Conservation (phyloP, 2,113 vertebrate species). For the Pandion haliaetus region DNA sequence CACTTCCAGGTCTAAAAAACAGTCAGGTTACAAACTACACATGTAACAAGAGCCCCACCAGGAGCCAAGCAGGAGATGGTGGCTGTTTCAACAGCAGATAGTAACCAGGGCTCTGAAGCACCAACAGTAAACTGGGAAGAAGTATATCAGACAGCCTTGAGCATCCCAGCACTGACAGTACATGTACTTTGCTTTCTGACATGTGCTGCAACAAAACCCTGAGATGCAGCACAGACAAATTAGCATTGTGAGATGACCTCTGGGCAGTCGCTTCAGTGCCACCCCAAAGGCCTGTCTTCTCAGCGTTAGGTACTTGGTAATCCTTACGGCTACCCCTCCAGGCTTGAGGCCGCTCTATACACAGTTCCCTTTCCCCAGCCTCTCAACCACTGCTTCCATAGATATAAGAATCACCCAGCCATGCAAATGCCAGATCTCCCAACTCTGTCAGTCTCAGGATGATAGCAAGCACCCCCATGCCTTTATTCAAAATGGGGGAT, state of each 20-base stretch:
- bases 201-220: accelerated
- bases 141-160: too few species aligned
- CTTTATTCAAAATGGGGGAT: not conserved
- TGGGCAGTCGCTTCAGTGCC: not conserved
- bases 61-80: not conserved
- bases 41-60: accelerated
- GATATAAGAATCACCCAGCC: not conserved
- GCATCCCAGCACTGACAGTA: not conserved
- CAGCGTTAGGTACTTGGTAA: not conserved
- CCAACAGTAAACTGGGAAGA: not conserved
- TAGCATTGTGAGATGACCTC: not conserved
- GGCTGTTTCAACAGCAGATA: not conserved
- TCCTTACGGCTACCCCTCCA: not conserved
- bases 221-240: accelerated
- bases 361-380: not conserved
- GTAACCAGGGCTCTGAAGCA: not conserved
- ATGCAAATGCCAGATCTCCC: not conserved
- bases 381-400: not conserved
- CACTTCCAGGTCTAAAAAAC: conserved; percentile 86
- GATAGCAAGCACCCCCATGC: not conserved
- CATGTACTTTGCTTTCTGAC: not conserved
- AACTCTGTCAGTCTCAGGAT: not conserved
- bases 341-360: not conserved
- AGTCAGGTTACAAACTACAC: not conserved
- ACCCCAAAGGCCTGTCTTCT: not conserved